Evolutionary conservation across 2,888 invertebrate genomes (phyloP), one percentile per base, ranked within the genome.

Genomic region (Xanthorhoe designata): DNA sequence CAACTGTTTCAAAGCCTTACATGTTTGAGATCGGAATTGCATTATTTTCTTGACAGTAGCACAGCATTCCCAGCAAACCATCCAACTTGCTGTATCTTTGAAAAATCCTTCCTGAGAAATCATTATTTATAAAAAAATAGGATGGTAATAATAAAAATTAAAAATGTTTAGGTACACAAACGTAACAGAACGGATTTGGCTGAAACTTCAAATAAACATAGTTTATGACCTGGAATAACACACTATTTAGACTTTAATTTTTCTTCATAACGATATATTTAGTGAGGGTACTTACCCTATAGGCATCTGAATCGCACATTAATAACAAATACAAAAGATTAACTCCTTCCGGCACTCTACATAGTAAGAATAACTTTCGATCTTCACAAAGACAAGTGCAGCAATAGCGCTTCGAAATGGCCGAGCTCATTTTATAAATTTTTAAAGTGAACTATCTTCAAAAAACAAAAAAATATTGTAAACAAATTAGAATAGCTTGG

Each of bases 51-150:
- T 70, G 70, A 90, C 77, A 0, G 79, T 8, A 0, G 89, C 85
- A 54, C 73, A 70, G 47, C 90, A 90, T 55, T 90, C 90, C 89
- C 89, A 90, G 62, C 90, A 90, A 1, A 90, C 79, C 19, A 65
- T 77, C 7, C 90, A 70, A 18, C 78, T 81, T 0, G 82, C 79
- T 0, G 80, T 76, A 8, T 85, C 86, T 60, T 84, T 87, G 70
- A 80, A 86, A 66, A 90, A 89, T 0, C 83, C 85, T 64, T 86
- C 85, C 90, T 87, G 73, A 10, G 74, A 76, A 19, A 51, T 55
- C 4, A 15, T 15, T 45, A 1, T n/a, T 45, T n/a, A n/a, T n/a
- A n/a, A n/a, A n/a, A n/a, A n/a, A n/a, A n/a, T n/a, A n/a, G n/a
- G n/a, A n/a, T n/a, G n/a, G n/a, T n/a, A n/a, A n/a, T n/a, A n/a